A percentile compares a stretch with the other conserved stretches of the same genome.
Evolutionary conservation across 2,888 invertebrate genomes (phyloP).

Genomic region (Periphyllus acericola): DNA sequence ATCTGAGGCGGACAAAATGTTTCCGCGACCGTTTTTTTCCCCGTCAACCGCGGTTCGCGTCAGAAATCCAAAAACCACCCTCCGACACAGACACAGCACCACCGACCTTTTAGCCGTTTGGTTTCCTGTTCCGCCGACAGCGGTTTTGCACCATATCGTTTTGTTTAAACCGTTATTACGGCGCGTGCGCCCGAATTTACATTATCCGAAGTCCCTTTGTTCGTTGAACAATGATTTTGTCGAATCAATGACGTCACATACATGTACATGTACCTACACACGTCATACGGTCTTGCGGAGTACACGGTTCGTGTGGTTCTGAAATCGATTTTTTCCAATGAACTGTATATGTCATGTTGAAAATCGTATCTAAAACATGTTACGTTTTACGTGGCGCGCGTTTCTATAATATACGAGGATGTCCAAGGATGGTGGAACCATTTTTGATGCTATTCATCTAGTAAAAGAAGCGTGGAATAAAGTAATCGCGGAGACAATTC

Average conservation of each 20-base stretch:
- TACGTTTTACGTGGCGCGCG: neutral
- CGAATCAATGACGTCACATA: neutral
- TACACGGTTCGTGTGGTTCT: neutral
- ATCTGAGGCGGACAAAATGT: neutral
- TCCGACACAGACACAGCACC: no score
- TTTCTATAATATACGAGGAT: no score
- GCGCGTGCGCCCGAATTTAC: neutral
- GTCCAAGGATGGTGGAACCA: no score
- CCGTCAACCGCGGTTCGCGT: neutral
- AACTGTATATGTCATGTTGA: neutral
- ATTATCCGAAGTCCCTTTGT: constrained; percentile 29
- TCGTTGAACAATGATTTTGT: constrained; percentile 1
- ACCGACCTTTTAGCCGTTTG: neutral
- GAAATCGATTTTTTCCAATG: constrained; percentile 4
- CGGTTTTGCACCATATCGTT: neutral
- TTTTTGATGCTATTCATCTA: no score
- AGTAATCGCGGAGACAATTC: no score
- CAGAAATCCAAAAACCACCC: neutral
- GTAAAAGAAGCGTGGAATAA: no score
- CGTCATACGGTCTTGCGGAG: no score
- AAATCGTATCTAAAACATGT: neutral
- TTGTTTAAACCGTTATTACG: neutral
- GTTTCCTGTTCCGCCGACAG: constrained; percentile 1
- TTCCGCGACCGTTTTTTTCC: neutral
- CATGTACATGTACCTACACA: no score